These are phyloP conservation scores for Chrysolophus pictus DNA, from an alignment of 2,797 vertebrate species.

Conservation along the genomic window DNA sequence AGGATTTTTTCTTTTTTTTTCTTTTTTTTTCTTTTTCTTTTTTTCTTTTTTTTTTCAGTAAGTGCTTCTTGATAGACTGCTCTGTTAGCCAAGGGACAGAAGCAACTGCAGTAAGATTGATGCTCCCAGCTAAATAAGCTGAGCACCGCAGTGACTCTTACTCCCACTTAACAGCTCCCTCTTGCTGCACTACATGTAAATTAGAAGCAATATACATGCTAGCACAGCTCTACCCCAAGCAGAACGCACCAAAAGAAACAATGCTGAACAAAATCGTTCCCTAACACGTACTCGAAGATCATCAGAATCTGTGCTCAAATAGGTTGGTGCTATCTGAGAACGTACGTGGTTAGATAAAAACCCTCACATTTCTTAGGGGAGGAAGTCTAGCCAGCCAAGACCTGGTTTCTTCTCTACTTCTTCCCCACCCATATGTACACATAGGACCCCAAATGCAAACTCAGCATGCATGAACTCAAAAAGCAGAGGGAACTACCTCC, in stretches of 20 bases:
- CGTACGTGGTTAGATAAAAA: not conserved
- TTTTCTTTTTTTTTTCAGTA: not conserved
- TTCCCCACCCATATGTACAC: not conserved
- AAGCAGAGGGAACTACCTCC: not conserved
- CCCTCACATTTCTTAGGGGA: not conserved
- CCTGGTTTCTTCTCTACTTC: not conserved
- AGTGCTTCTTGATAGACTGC: not conserved
- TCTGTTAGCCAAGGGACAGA: constrained; percentile 12
- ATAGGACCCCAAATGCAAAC: not conserved
- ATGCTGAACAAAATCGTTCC: not conserved
- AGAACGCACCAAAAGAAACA: not conserved
- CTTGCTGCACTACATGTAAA: constrained; percentile 53
- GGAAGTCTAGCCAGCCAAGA: not conserved
- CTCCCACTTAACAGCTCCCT: constrained; percentile 57
- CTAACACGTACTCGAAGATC: not conserved
- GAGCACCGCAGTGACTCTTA: not conserved
- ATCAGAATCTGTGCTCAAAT: not conserved
- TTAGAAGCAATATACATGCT: not conserved
- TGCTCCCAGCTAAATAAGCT: constrained; percentile 1
- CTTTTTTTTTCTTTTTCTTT: not conserved
- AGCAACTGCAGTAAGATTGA: constrained; percentile 30
- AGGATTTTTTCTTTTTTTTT: not conserved
- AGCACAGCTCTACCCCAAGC: not conserved
- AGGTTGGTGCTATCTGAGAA: not conserved
- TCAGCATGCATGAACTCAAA: not conserved